Base-by-base conservation (phyloP, 2,113 vertebrate genomes). In the Rhinolophus sinicus region DNA sequence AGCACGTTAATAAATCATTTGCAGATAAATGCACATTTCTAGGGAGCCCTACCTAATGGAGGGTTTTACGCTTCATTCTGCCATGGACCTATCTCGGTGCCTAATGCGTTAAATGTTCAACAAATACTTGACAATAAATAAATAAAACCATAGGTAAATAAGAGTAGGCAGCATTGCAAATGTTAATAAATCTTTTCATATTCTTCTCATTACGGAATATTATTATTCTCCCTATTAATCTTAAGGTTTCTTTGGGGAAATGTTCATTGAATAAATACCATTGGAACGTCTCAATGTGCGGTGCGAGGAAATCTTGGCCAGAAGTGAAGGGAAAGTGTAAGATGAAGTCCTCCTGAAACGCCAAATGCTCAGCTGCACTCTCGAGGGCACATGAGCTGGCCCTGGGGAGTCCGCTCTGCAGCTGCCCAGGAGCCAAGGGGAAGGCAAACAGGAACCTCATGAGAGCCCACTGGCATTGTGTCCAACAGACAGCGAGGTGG, bases 391-490 rank as follows among this genome's bases (percentile, higher is more conserved):
- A 9, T 0, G 60, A 64, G 58, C 16, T 50, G 56, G 50, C 33
- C 40, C 24, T 60, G 35, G 5, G 9, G 19, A 19, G 16, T 40
- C 50, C 33, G 6, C 11, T 52, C 14, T 1, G 1, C 22, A 38
- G 47, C 6, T 56, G 11, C n/a, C 28, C 12, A 1, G 1, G 15
- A 65, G 35, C 11, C 84, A 22, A 52, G 47, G 52, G 12, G 24
- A 21, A 54, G 16, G 4, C 2, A 47, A 22, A 0, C 4, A 9
- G n/a, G 14, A 52, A 22, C 2, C 2, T 21, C 28, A 1, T 1
- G 11, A 19, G 14, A 30, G 19, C 33, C 4, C 19, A 50, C 64
- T 6, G 21, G 1, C 5, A 16, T 6, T 44, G 33, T 5, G 35
- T 22, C 85, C 35, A 15, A 5, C 30, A 54, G 3, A 21, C 5